A percentile compares a stretch with the other conserved stretches of the same genome.
Evolutionary conservation across 2,113 vertebrate species (phyloP).

Genomic region (Actenoides hombroni): DNA sequence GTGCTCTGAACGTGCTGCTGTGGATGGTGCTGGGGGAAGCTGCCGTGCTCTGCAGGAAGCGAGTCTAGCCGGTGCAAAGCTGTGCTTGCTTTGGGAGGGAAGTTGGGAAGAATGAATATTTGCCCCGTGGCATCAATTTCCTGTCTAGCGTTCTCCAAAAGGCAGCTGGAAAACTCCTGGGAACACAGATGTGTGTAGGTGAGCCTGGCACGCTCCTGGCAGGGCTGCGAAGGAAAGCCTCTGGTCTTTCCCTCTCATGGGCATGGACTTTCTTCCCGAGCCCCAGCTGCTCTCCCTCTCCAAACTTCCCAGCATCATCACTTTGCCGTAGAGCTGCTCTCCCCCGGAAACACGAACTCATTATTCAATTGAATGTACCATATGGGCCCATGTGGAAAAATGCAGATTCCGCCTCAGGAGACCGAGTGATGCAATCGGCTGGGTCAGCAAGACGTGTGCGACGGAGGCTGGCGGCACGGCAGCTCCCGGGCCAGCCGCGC

Average conservation of each 20-base stretch:
- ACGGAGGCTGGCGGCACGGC: neutral
- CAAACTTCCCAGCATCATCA: neutral
- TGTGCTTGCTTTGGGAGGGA: conserved; percentile 66
- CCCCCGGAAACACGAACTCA: neutral
- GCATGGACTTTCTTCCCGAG: neutral
- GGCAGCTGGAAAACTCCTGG: conserved; percentile 68
- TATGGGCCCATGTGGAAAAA: neutral
- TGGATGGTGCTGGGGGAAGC: conserved; percentile 46
- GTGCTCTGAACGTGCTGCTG: neutral
- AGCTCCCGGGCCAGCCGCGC: neutral
- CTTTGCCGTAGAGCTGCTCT: neutral
- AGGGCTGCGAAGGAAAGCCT: neutral
- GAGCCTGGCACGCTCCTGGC: conserved; percentile 49
- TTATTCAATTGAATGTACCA: neutral
- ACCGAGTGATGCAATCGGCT: neutral
- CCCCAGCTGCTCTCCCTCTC: fast-evolving
- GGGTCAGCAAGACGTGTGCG: neutral
- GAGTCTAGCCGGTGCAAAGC: conserved; percentile 73
- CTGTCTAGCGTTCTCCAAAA: conserved; percentile 75
- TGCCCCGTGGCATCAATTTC: conserved; percentile 82
- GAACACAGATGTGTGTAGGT: conserved; percentile 43
- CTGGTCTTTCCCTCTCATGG: neutral
- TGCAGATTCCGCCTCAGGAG: neutral
- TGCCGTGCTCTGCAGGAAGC: conserved; percentile 66
- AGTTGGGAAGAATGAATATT: conserved; percentile 67